These are phyloP conservation scores for Stichodactyla helianthus DNA, from an alignment of 64 coral and sea anemone species.

Conservation along the genomic window DNA sequence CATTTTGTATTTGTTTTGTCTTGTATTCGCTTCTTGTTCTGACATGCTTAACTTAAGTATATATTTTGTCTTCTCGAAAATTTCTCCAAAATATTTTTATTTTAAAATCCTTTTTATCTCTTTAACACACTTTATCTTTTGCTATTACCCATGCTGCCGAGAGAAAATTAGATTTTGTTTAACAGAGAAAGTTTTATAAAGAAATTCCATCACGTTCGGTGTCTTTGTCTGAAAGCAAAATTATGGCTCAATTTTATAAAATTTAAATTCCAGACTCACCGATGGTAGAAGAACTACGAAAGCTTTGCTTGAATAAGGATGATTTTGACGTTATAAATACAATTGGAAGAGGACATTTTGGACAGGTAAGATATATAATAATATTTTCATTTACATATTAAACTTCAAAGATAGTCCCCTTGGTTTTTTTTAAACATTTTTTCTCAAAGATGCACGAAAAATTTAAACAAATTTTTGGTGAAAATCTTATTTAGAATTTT, in stretches of 20 bases:
- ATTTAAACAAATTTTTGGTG: neutral
- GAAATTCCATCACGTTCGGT: neutral
- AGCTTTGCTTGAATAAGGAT: conserved; percentile 68
- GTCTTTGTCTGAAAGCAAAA: neutral
- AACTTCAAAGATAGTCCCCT: neutral
- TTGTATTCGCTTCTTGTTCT: neutral
- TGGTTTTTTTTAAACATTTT: neutral
- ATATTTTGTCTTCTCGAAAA: neutral
- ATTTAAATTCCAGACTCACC: conserved; percentile 53
- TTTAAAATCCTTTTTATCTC: neutral
- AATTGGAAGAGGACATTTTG: conserved; percentile 98
- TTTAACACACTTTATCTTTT: neutral
- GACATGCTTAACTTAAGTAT: neutral
- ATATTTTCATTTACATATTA: neutral
- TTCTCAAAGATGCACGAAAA: neutral
- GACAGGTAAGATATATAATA: conserved; percentile 57
- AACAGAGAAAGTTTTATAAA: neutral
- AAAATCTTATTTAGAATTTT: neutral
- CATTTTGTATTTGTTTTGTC: neutral
- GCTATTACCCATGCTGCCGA: neutral
- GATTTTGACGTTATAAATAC: conserved; percentile 90
- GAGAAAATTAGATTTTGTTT: neutral
- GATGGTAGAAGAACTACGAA: conserved; percentile 69
- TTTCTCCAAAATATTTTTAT: neutral
- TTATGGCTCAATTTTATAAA: neutral